Base-by-base conservation (phyloP, 2,888 invertebrate species). In the Stenoptilia bipunctidactyla region DNA sequence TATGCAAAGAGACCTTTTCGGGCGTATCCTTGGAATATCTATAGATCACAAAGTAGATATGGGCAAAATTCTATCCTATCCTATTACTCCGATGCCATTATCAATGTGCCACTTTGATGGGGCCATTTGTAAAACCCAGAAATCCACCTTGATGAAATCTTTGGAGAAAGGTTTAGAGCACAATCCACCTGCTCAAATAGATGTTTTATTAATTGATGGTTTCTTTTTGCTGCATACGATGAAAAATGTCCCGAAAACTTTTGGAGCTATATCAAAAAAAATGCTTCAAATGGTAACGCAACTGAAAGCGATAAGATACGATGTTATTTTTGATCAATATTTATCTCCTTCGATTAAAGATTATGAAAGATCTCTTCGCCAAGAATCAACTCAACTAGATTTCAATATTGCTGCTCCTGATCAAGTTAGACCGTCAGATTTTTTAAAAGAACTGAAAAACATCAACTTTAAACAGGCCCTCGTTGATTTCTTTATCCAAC, bases 91-190 rank as follows among this genome's bases (percentile, higher is more conserved):
- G 12, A 40, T 49, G 30, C 49, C 52, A 36, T 36, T 50, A 15
- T 45, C 54, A 12, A 44, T 58, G 43, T 56, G 54, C 40, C 55
- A 56, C 47, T 35, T 48, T 13, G 52, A 57, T 44, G 55, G 55
- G 15, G 38, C 44, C 5, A 52, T 56, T 15, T 44, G 40, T 45
- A 55, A 58, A 49, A 59, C 58, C 14, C 37, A 47, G 9, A 59
- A 59, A 50, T 56, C 57, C 1, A 45, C 35, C 15, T 33, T 55
- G 15, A 47, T 50, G 38, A 44, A 50, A 45, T 36, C 33, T 47
- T 48, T 53, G 25, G 43, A 49, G 34, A 44, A 48, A 35, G 37
- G 34, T 1, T 25, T 43, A 2, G 25, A 49, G 13, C 40, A 43
- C 25, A 13, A 38, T 35, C 13, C 37, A 43, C 44, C 46, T 13